Base-by-base conservation (phyloP, 2,797 vertebrate species). In the Myripristis jacobus region DNA sequence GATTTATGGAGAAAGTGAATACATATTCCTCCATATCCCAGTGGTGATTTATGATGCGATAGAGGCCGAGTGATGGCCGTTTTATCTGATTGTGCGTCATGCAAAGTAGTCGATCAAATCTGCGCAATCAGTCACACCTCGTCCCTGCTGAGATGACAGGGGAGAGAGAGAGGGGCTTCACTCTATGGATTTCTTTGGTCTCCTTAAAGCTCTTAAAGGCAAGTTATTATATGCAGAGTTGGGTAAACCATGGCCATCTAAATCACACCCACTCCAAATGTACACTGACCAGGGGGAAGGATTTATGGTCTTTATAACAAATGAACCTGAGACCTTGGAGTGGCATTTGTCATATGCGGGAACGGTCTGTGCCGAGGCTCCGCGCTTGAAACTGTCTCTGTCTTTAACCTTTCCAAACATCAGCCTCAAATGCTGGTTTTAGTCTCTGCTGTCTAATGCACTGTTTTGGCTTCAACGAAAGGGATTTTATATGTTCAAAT, bases 11-110 rank as follows among this genome's bases (percentile, higher is more conserved):
- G 73, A 88, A 91, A 89, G 88, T 84, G 86, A 88, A 92, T 89
- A 92, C 85, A 92, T 92, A 91, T 92, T 92, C 85, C 84, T 83
- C 73, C 81, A 87, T 90, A 89, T 91, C 90, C 90, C 83, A 81
- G 70, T 58, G 56, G 79, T 93, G 92, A 94, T 94, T 94, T 91
- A 94, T 92, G 61, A 61, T 1, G 13, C 6, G 83, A 91, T 90
- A 89, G 81, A 88, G 87, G 80, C 66, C 62, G 66, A 91, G 87
- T 87, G 90, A 93, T 91, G 87, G 90, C 86, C 85, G 80, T 91
- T 93, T 92, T 92, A 93, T 92, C 91, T 89, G 91, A 93, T 91
- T 92, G 90, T 88, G 88, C 77, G 82, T 92, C 92, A 91, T 92
- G 88, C 91, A 93, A 93, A 93, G 89, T 84, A 93, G 91, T 92